Percentiles rank a stretch among this genome's conserved stretches.
Evolutionary conservation across 2,797 vertebrate species (phyloP).

Genomic region (Anguilla megastoma): DNA sequence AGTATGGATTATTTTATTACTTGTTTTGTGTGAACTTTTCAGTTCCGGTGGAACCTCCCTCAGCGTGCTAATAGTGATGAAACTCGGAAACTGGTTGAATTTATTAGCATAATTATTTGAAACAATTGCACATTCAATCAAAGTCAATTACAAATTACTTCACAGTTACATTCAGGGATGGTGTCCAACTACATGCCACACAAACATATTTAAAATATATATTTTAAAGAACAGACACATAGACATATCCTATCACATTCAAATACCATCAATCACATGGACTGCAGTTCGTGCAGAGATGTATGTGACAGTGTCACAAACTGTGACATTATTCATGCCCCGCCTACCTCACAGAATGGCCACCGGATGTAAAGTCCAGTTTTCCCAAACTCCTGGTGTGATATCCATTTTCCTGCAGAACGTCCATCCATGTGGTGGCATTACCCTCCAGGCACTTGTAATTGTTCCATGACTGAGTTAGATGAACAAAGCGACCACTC

Average conservation of each 20-base stretch:
- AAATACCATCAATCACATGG: background rate
- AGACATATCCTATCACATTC: background rate
- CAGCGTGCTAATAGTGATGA: no score
- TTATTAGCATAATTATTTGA: no score
- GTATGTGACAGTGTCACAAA: background rate
- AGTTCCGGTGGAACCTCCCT: background rate
- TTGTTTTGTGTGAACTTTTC: background rate
- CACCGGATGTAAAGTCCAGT: slow-evolving; percentile 88
- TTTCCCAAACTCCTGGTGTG: slow-evolving; percentile 84
- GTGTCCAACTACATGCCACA: background rate
- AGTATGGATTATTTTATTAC: background rate
- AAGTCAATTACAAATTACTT: background rate
- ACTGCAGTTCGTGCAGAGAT: background rate
- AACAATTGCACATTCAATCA: no score
- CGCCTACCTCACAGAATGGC: slow-evolving; percentile 90
- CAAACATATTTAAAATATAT: background rate
- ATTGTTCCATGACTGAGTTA: slow-evolving; percentile 97
- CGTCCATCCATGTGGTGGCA: slow-evolving; percentile 91
- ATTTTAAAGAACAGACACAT: background rate
- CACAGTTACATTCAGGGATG: background rate
- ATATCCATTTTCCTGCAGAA: slow-evolving; percentile 83
- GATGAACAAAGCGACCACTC: slow-evolving; percentile 92
- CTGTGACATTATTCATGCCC: background rate
- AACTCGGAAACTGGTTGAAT: no score
- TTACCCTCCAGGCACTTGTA: slow-evolving; percentile 87